Evolutionary conservation across 35 echinoderm and acorn worm species (phyloP).

Genomic region (Lytechinus pictus): DNA sequence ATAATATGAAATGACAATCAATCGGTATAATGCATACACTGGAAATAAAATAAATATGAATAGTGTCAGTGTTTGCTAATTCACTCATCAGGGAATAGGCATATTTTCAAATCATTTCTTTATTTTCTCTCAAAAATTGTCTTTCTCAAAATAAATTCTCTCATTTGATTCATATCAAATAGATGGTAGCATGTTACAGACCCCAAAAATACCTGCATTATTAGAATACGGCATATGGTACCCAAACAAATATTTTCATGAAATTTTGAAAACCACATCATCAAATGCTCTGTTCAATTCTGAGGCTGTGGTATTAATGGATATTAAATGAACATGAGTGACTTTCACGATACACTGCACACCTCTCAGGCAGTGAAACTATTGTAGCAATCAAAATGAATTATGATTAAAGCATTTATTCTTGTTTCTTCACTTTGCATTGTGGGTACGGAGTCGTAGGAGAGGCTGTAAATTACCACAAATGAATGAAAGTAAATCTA

Average conservation of each 20-base stretch:
- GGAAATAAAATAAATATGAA: not conserved
- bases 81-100: not conserved
- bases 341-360: not conserved
- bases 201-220: not conserved
- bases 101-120: not conserved
- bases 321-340: conserved; percentile 5
- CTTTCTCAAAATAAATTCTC: not conserved
- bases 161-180: not conserved
- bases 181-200: not conserved
- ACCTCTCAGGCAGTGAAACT: not conserved
- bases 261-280: not conserved
- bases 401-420: not conserved
- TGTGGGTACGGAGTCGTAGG: not conserved
- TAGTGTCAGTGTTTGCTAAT: not conserved
- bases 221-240: not conserved
- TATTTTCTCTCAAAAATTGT: not conserved
- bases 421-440: not conserved
- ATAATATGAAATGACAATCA: not conserved
- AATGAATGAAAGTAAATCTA: not conserved
- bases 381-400: not conserved
- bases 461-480: not conserved
- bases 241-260: not conserved
- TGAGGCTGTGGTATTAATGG: not conserved
- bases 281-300: not conserved
- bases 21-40: not conserved